These are phyloP conservation scores for Junonia oenone DNA, from an alignment of 2,888 invertebrate genomes.

Conservation along the genomic window DNA sequence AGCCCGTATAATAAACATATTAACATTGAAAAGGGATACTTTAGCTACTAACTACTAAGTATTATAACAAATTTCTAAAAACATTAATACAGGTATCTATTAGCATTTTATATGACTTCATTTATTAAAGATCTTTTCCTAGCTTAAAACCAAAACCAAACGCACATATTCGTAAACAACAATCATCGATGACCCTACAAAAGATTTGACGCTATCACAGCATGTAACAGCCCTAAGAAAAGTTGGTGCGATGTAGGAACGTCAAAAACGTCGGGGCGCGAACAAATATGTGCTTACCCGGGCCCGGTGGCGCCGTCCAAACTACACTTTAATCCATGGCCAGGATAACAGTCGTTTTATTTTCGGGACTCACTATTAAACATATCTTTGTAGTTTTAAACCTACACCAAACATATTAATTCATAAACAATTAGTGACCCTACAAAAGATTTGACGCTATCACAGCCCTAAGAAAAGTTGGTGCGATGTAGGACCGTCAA, in stretches of 20 bases:
- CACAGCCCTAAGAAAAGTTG: slow-evolving; percentile 72
- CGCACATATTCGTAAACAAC: too few species aligned
- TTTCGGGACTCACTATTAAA: too few species aligned
- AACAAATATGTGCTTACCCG: slow-evolving; percentile 73
- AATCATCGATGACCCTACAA: slow-evolving; percentile 23
- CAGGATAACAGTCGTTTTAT: too few species aligned
- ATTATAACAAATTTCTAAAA: not conserved
- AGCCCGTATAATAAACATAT: not conserved
- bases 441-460: slow-evolving; percentile 24
- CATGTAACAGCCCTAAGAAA: slow-evolving; percentile 64
- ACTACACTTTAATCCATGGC: too few species aligned
- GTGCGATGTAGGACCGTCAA: slow-evolving; percentile 67
- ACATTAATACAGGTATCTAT: too few species aligned
- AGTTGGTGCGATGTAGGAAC: slow-evolving; percentile 65
- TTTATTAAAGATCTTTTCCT: not conserved
- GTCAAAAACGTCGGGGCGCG: slow-evolving; percentile 68
- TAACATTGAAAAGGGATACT: not conserved
- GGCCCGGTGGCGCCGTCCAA: slow-evolving; percentile 38
- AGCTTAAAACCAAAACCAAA: not conserved
- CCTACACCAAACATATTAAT: too few species aligned
- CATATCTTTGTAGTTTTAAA: too few species aligned
- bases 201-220: slow-evolving; percentile 19
- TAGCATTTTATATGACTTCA: not conserved
- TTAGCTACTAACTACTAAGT: too few species aligned
- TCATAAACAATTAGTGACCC: too few species aligned